Evolutionary conservation across 2,888 invertebrate genomes (phyloP), one percentile per base, ranked within the genome.

Genomic region (Piscicola geometra): DNA sequence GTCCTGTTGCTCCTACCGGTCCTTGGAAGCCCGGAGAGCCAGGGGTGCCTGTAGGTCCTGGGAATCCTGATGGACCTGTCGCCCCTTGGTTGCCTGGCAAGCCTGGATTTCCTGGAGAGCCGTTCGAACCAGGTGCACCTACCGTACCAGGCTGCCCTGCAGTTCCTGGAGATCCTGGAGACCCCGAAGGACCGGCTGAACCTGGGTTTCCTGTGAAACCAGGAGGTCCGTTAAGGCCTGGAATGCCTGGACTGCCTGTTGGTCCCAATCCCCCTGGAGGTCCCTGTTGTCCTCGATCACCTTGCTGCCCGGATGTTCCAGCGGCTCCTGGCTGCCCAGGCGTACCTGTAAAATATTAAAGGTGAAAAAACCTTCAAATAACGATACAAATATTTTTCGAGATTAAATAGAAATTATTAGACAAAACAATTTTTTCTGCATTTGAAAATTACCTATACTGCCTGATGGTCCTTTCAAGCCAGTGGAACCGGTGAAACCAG

Each of bases 401-500:
- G 21, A 18, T 56, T 18, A 56, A 25, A n/a, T 56, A 25, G 60
- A 15, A 56, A 18, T 5, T 56, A 47, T 47, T 9, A 47, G 50
- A 47, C 9, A 47, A 15, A 15, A 15, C 21, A 47, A 21, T 47
- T 47, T 47, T 47, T 47, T 47, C 12, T 15, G 21, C 9, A 47
- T 21, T 15, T 15, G 50, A 47, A 47, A 47, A 15, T n/a, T 25
- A 33, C 79, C 79, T 35, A 50, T 25, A 41, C 71, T 71, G 28
- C 78, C 79, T 25, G 71, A 28, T 32, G 72, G 70, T 30, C 79
- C 79, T 28, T 75, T 41, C 36, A 75, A 36, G 32, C 79, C 79
- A 41, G 75, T 33, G 33, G 70, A 70, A 28, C 78, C 79, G 12
- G 73, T 33, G 32, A 70, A 56, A n/a, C 79, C 79, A 64, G 41